phyloP scores from a whole-genome alignment of 2,888 invertebrate genomes.

The Pinctada fucata region DNA sequence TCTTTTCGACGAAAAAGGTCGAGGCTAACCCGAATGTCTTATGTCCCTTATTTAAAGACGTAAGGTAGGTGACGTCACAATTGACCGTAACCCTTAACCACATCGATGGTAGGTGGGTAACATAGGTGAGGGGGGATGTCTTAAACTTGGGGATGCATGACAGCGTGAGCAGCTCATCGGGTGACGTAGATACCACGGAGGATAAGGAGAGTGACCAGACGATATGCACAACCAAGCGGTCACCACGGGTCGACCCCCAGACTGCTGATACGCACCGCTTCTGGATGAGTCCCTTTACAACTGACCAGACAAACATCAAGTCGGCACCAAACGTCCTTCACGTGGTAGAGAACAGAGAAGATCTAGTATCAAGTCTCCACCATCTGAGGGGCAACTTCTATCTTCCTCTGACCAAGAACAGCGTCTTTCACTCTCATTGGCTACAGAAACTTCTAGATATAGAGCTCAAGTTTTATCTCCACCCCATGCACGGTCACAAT shows the following conservation, averaged over 20 bases:
- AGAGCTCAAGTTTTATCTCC: constrained; percentile 5
- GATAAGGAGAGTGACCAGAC: too few species aligned
- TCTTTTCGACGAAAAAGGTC: too few species aligned
- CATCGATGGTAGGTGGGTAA: too few species aligned
- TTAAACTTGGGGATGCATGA: too few species aligned
- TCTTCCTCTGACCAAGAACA: background rate
- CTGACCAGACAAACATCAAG: background rate
- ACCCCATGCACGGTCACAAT: constrained; percentile 1
- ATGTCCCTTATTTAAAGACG: too few species aligned
- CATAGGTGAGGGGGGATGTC: too few species aligned
- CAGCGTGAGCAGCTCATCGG: too few species aligned
- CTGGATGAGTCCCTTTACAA: constrained; percentile 3
- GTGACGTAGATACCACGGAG: too few species aligned
- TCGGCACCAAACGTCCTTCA: background rate
- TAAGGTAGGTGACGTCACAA: too few species aligned
- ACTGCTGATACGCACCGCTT: background rate
- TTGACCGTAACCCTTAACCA: too few species aligned
- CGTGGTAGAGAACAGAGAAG: background rate
- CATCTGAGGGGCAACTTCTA: background rate
- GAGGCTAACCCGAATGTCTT: too few species aligned
- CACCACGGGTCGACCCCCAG: constrained; percentile 1
- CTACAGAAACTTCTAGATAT: background rate
- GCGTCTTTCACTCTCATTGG: constrained; percentile 6
- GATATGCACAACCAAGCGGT: background rate
- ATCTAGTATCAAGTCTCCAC: background rate